These are phyloP conservation scores for Hedychridium roseum DNA, from an alignment of 2,888 invertebrate genomes.

Conservation along the genomic window DNA sequence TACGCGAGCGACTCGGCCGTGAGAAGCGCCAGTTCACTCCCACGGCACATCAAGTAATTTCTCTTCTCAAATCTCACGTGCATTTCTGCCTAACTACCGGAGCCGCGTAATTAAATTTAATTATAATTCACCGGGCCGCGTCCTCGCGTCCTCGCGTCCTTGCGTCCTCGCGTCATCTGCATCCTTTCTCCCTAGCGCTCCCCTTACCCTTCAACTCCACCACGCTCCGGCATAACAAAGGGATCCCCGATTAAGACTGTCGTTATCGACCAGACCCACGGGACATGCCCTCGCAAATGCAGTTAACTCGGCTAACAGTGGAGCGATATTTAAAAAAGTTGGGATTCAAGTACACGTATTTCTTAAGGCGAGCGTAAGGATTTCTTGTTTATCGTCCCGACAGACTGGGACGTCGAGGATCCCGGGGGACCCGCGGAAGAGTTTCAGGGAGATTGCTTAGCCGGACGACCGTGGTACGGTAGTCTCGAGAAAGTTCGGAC, in stretches of 20 bases:
- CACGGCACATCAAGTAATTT: conserved; percentile 35
- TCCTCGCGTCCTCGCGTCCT: conserved; percentile 47
- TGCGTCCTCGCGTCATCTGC: conserved; percentile 48
- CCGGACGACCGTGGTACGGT: conserved; percentile 32
- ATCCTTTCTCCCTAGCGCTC: conserved; percentile 25
- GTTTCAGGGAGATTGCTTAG: conserved; percentile 46
- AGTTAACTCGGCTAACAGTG: too few species aligned
- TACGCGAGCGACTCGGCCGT: not conserved
- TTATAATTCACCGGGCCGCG: conserved; percentile 48
- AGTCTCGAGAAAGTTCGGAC: conserved; percentile 42
- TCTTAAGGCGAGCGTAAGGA: too few species aligned
- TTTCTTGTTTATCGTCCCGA: conserved; percentile 29
- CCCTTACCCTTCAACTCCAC: conserved; percentile 7
- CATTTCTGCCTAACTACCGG: conserved; percentile 47
- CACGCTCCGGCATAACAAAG: conserved; percentile 18
- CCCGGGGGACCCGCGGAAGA: conserved; percentile 30
- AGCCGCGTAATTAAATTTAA: conserved; percentile 57
- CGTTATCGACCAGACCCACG: too few species aligned
- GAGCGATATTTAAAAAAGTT: too few species aligned
- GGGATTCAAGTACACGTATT: too few species aligned
- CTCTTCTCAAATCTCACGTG: conserved; percentile 44
- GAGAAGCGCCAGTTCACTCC: not conserved
- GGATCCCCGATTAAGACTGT: too few species aligned
- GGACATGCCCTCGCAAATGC: too few species aligned
- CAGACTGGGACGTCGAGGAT: conserved; percentile 23